These are phyloP conservation scores for Hemibagrus guttatus DNA, from an alignment of 2,797 vertebrate genomes.

Conservation along the genomic window DNA sequence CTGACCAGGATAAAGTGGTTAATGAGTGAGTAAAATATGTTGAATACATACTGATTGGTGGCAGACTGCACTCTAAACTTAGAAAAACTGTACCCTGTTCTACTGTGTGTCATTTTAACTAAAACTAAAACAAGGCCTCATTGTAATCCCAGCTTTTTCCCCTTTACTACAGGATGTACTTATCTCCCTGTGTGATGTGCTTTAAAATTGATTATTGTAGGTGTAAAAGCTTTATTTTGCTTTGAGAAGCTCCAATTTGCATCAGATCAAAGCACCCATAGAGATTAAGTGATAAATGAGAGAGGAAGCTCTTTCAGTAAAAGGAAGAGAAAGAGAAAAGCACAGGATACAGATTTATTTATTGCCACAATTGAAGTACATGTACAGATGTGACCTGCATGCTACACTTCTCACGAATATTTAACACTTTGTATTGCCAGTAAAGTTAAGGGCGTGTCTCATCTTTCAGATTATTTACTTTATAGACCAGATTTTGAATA, in stretches of 20 bases:
- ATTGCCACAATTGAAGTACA: conserved; percentile 37
- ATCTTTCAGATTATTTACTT: not conserved
- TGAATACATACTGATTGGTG: not conserved
- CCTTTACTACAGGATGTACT: not conserved
- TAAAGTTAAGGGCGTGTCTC: not conserved
- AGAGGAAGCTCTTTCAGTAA: conserved; percentile 31
- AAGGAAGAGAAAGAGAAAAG: conserved; percentile 24
- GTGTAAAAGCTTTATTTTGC: conserved; percentile 29
- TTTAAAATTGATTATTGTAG: conserved; percentile 30
- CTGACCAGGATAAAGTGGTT: not conserved
- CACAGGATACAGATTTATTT: conserved; percentile 51
- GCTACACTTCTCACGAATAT: conserved; percentile 32
- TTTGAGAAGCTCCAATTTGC: conserved; percentile 12
- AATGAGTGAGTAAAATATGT: not conserved
- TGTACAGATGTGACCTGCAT: conserved; percentile 22
- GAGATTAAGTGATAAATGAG: conserved; percentile 60
- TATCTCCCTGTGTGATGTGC: not conserved
- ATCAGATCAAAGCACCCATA: not conserved
- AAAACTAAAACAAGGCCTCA: not conserved
- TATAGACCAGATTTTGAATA: conserved; percentile 4
- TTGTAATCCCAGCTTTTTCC: not conserved
- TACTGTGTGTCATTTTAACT: not conserved
- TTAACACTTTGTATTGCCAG: conserved; percentile 41
- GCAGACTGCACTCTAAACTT: not conserved
- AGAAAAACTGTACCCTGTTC: not conserved